Percentiles rank a stretch among this genome's conserved stretches.
These are phyloP conservation scores for Onychomys torridus DNA, from an alignment of 2,797 vertebrate species.

Conservation along the genomic window DNA sequence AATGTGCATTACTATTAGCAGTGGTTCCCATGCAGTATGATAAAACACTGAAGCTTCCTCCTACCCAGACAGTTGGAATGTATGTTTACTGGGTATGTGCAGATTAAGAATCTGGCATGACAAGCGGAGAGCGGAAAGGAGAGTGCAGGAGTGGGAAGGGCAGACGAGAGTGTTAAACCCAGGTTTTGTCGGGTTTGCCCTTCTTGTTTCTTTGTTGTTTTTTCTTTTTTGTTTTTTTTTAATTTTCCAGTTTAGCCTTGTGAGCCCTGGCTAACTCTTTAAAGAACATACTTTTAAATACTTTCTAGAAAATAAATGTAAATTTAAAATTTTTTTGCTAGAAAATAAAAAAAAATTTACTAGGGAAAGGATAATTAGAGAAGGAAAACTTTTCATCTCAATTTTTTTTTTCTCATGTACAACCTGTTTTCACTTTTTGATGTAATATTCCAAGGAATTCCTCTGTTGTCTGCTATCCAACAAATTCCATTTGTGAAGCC, in stretches of 20 bases:
- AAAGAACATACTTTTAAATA: constrained; percentile 47
- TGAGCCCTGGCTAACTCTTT: constrained; percentile 2
- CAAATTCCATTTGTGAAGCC: constrained; percentile 39
- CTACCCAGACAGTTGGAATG: not conserved
- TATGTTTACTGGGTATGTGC: not conserved
- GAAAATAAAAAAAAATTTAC: not conserved
- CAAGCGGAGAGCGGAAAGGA: not conserved
- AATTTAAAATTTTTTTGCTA: not conserved
- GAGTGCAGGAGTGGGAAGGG: not conserved
- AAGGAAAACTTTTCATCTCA: not conserved
- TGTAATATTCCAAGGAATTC: constrained; percentile 40
- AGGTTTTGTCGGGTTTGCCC: not conserved
- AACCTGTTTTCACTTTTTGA: not conserved
- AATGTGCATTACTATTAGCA: not conserved
- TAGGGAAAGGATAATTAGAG: not conserved
- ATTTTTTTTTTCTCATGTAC: constrained; percentile 31
- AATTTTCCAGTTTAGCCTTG: not conserved
- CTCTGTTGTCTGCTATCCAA: not conserved
- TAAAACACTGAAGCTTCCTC: not conserved
- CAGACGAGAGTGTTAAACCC: not conserved
- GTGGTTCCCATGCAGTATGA: not conserved
- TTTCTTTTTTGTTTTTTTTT: not conserved
- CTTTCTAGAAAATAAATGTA: constrained; percentile 43
- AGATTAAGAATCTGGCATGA: not conserved
- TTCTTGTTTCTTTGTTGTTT: not conserved